Evolutionary conservation across 35 echinoderm and acorn worm species (phyloP), one percentile per base, ranked within the genome.

Genomic region (Apostichopus californicus): DNA sequence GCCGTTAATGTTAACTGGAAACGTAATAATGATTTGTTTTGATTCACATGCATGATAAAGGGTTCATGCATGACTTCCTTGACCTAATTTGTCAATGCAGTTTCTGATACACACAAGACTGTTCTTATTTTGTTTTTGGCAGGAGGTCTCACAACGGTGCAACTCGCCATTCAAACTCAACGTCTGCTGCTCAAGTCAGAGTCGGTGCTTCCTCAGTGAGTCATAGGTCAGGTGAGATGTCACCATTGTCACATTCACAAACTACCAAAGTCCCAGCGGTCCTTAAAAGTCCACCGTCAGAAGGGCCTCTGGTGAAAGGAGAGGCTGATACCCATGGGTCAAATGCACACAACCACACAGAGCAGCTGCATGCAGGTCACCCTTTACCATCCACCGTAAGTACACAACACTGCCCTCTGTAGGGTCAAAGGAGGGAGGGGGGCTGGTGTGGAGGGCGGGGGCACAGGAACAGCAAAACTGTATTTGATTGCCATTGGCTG

Each of bases 361-460:
- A 89, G 86, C 86, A 89, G 86, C 86, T 89, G 24, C 64, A 89
- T 25, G 60, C 86, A 89, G 86, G 86, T 89, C 86, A 89, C 68
- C 86, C 86, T 23, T 75, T 89, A 72, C 86, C 86, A 64, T 89
- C 86, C 86, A 73, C 61, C 9, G 86, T 89, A 24, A 72, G 86
- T 89, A 18, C 21, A 20, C 13, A n/a, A 18, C 34, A 46, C 17
- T 14, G 4, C 71, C 2, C 15, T 75, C 23, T 55, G 80, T 52
- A 9, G 8, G 9, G 9, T 15, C 26, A 11, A 5, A 23, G 0
- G 70, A 15, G 11, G 70, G 14, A 15, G n/a, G 18, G 18, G 13
- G 70, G 14, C 28, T 52, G 70, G n/a, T 10, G n/a, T 10, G 15
- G 17, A 12, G 71, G 71, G 71, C 1, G 20, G 71, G 18, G 71